These are phyloP conservation scores for Monochamus alternatus DNA, from an alignment of 2,888 invertebrate genomes.

Conservation along the genomic window DNA sequence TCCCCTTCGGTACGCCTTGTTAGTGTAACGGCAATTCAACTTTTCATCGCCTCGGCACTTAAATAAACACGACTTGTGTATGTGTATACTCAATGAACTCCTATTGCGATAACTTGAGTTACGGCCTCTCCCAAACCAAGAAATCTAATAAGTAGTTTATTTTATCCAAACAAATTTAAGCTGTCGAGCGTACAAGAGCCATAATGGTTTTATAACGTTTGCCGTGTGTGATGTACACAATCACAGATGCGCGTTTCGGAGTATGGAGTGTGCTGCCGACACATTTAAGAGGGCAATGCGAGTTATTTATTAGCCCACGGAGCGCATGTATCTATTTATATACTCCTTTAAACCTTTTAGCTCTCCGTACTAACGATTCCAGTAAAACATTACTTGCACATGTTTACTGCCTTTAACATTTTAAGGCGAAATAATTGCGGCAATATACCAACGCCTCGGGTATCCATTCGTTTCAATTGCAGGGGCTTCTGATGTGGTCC, in stretches of 20 bases:
- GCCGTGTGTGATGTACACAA: conserved; percentile 41
- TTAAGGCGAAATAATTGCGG: conserved; percentile 15
- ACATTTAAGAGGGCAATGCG: conserved; percentile 42
- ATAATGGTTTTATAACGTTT: conserved; percentile 42
- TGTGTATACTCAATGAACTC: conserved; percentile 22
- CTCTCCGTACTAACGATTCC: conserved; percentile 43
- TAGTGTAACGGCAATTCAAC: conserved; percentile 39
- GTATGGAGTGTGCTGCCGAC: conserved; percentile 43
- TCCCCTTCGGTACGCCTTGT: conserved; percentile 36
- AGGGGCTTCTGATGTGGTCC: neutral
- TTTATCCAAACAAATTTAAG: conserved; percentile 46
- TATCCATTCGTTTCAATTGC: neutral
- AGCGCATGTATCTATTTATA: conserved; percentile 46
- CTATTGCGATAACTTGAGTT: conserved; percentile 38
- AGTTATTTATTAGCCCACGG: conserved; percentile 44
- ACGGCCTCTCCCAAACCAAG: conserved; percentile 38
- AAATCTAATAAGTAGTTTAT: conserved; percentile 45
- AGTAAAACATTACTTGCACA: conserved; percentile 24
- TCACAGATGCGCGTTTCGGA: conserved; percentile 42
- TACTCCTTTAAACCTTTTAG: conserved; percentile 49
- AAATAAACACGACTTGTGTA: conserved; percentile 21
- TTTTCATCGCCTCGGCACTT: conserved; percentile 39
- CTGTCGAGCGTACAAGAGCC: conserved; percentile 36
- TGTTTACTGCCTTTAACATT: conserved; percentile 17
- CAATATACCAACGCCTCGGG: neutral